Evolutionary conservation across 2,113 vertebrate genomes (phyloP), one percentile per base, ranked within the genome.

Genomic region (Oreocharis arfaki): DNA sequence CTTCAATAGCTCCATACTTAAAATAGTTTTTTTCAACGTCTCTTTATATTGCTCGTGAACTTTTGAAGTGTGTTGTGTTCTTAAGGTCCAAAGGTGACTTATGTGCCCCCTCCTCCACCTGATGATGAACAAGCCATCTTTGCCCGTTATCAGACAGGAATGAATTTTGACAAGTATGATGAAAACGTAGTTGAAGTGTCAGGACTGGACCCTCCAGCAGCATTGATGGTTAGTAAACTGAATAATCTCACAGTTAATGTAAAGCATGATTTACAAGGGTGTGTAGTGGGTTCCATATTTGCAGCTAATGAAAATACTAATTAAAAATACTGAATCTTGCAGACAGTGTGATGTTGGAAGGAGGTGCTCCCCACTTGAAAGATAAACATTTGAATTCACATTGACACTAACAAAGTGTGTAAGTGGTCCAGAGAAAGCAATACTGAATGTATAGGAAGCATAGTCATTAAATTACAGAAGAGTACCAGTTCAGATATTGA

Each of bases 91-190:
- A 99, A 90, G 88, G 98, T 99, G 89, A 99, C 98, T 2, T 99
- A 99, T 0, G 70, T 99, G 33, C 99, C 99, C 0, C 99, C 99
- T 7, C 97, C 98, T 20, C 99, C 99, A 16, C 97, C 99, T 37
- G 98, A 99, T 26, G 98, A 98, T 39, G 99, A 99, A 50, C 91
- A 96, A 10, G 95, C 98, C 10, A 98, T 99, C 73, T 99, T 99
- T 96, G 96, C 98, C 60, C 99, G 88, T 85, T 99, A 99, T 39
- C 94, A 98, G 86, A 97, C 97, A 4, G 99, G 99, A 80, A 98
- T 99, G 78, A 99, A 99, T 97, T 99, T 99, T 92, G 97, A 99
- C 84, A 99, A 99, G 96, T 99, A 99, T 18, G 99, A 99, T 81
- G 98, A 99, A 52, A 99, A 98, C 9, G 6, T 97, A 57, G 99